phyloP scores from a whole-genome alignment of 35 echinoderm and acorn worm species.

The Holothuria glaberrima region DNA sequence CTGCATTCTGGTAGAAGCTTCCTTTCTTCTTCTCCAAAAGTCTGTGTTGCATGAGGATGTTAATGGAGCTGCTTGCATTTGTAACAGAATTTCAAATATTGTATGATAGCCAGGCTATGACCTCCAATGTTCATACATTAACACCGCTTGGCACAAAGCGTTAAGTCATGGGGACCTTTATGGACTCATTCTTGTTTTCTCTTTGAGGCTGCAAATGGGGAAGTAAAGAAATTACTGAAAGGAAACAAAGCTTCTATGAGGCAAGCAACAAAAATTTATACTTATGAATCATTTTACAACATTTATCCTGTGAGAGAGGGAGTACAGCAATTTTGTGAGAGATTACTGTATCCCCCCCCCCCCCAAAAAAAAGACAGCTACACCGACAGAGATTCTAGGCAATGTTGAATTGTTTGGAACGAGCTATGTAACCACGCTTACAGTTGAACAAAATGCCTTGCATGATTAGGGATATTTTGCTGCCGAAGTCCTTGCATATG shows the following conservation, averaged over 20 bases:
- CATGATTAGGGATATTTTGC: no score
- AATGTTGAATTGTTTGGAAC: no score
- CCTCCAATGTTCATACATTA: conserved; percentile 74
- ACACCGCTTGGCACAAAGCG: conserved; percentile 63
- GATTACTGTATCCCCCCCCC: no score
- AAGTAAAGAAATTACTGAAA: conserved; percentile 55
- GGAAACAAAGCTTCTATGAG: conserved; percentile 53
- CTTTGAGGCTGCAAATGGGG: conserved; percentile 69
- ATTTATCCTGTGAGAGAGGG: no score
- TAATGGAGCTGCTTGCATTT: conserved; percentile 40
- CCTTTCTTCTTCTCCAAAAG: conserved; percentile 70
- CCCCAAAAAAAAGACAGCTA: no score
- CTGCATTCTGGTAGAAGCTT: conserved; percentile 46
- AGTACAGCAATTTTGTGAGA: no score
- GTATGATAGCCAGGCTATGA: conserved; percentile 65
- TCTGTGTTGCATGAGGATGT: conserved; percentile 12
- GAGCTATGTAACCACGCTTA: no score
- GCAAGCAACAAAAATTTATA: conserved; percentile 61
- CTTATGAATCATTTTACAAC: conserved; percentile 30
- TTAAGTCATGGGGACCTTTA: conserved; percentile 66
- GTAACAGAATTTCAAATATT: conserved; percentile 51
- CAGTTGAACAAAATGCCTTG: no score
- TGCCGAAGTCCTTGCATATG: no score
- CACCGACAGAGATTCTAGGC: no score
- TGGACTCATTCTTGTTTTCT: conserved; percentile 82